Percentiles rank a stretch among this genome's conserved stretches.
Conservation (phyloP, 2,888 invertebrate genomes). For the Amblyteles armatorius region DNA sequence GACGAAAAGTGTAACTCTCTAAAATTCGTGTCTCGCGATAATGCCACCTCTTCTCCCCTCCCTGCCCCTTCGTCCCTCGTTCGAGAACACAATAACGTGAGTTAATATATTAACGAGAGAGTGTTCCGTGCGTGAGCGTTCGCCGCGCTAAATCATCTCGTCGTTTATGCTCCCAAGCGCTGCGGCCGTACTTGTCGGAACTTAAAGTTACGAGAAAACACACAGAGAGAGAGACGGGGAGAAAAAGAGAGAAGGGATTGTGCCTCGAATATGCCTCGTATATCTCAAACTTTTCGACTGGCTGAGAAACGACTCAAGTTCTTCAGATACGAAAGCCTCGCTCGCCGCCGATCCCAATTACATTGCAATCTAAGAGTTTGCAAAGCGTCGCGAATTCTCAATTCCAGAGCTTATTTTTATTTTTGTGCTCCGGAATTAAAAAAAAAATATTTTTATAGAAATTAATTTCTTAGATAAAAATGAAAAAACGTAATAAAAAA, state of each 20-base stretch:
- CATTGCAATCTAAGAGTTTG: background rate
- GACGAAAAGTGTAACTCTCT: slow-evolving; percentile 47
- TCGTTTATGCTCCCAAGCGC: slow-evolving; percentile 54
- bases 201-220: slow-evolving; percentile 46
- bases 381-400: background rate
- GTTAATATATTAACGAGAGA: slow-evolving; percentile 29
- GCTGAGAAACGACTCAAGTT: slow-evolving; percentile 41
- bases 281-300: slow-evolving; percentile 47
- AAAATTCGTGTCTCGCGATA: slow-evolving; percentile 49
- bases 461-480: background rate
- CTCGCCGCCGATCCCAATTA: slow-evolving; percentile 6
- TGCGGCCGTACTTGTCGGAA: slow-evolving; percentile 50
- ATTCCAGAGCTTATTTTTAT: background rate
- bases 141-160: slow-evolving; percentile 60
- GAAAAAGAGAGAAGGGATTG: background rate
- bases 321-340: background rate
- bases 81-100: slow-evolving; percentile 8
- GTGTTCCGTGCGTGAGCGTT: slow-evolving; percentile 30
- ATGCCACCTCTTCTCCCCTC: background rate
- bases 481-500: background rate
- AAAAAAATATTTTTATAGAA: too few species aligned
- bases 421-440: background rate
- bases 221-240: background rate
- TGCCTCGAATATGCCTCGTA: slow-evolving; percentile 43
- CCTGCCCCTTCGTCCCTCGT: background rate